phyloP scores from a whole-genome alignment of 2,888 invertebrate genomes.

The Drosophila austrosaltans region DNA sequence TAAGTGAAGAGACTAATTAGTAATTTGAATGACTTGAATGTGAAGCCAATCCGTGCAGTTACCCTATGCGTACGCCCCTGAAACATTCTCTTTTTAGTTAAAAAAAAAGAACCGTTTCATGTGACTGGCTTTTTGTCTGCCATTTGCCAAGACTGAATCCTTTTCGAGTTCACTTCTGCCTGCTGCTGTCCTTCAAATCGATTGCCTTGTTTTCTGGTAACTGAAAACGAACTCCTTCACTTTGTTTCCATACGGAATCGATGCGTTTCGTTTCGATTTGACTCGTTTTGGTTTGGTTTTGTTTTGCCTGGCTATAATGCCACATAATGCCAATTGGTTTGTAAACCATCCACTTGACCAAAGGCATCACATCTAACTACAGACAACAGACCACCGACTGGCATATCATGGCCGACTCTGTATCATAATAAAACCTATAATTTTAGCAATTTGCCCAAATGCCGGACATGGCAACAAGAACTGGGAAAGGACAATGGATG shows the following conservation, averaged over 20 bases:
- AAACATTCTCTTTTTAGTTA: not conserved
- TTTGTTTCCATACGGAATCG: constrained; percentile 8
- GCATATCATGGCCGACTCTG: constrained; percentile 27
- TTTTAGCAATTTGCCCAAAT: constrained; percentile 59
- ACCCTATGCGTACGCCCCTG: not conserved
- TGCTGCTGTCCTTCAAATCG: constrained; percentile 52
- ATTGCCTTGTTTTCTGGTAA: constrained; percentile 44
- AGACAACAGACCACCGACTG: not conserved
- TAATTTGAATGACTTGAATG: no score
- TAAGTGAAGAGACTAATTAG: not conserved
- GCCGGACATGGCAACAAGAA: constrained; percentile 44
- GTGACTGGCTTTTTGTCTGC: constrained; percentile 54
- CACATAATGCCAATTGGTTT: constrained; percentile 79
- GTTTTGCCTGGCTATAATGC: constrained; percentile 66
- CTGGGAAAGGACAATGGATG: not conserved
- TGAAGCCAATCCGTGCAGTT: no score
- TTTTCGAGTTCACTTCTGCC: constrained; percentile 64
- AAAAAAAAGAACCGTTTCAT: constrained; percentile 42
- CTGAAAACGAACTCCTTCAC: constrained; percentile 19
- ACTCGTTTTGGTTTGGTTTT: constrained; percentile 43
- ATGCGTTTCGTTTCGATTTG: constrained; percentile 15
- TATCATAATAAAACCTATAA: constrained; percentile 76
- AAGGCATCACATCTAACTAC: constrained; percentile 26
- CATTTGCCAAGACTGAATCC: constrained; percentile 33
- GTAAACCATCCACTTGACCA: constrained; percentile 65